These are phyloP conservation scores for Piscicola geometra DNA, from an alignment of 2,888 invertebrate genomes.

Conservation along the genomic window DNA sequence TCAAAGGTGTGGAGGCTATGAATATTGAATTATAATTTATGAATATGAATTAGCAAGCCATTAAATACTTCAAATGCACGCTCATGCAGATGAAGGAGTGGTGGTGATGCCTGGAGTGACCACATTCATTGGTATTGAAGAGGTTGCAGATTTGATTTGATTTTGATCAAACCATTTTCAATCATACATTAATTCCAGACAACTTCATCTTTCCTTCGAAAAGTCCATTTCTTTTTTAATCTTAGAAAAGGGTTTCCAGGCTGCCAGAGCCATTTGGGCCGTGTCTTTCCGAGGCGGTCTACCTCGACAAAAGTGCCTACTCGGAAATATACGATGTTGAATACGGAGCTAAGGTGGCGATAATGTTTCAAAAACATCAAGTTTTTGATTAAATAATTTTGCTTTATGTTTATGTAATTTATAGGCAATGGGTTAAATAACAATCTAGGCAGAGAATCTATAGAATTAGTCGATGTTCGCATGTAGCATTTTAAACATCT, in stretches of 20 bases:
- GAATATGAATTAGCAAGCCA: no score
- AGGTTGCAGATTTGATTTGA: not conserved
- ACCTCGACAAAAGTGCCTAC: conserved; percentile 31
- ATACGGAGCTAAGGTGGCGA: conserved; percentile 32
- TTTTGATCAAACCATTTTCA: not conserved
- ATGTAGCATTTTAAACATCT: no score
- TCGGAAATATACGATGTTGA: conserved; percentile 30
- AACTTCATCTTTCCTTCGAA: not conserved
- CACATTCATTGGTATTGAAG: conserved; percentile 21
- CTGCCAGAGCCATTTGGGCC: conserved; percentile 35
- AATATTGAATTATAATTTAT: no score
- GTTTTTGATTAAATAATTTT: no score
- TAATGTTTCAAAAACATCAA: no score
- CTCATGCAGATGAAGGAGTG: conserved; percentile 22
- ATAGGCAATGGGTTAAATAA: no score
- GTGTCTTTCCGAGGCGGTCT: conserved; percentile 2
- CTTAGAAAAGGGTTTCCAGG: conserved; percentile 24
- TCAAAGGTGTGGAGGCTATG: conserved; percentile 17
- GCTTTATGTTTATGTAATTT: no score
- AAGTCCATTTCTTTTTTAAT: not conserved
- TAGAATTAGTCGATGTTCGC: no score
- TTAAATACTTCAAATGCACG: not conserved
- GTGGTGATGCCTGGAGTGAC: conserved; percentile 20
- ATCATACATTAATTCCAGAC: not conserved
- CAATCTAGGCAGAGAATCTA: no score